Percentiles rank a stretch among this genome's conserved stretches.
Conservation (phyloP, 1,140 invertebrate species). For the Drosophila pectinifera region DNA sequence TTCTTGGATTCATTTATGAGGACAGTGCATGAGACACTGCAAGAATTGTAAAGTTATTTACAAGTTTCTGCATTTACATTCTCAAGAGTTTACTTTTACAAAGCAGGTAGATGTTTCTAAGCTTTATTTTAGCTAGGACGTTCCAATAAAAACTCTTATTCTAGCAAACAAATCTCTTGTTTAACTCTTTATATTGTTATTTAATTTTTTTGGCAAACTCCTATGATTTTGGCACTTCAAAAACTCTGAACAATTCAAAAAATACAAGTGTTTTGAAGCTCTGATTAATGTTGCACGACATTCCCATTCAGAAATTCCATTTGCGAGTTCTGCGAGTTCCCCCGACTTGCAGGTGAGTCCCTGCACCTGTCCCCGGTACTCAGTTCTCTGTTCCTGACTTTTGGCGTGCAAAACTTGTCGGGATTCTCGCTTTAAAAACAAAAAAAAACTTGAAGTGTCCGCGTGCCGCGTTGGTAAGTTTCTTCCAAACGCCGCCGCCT, state of each 20-base stretch:
- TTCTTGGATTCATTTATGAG: slow-evolving; percentile 1
- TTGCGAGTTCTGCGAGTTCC: background rate
- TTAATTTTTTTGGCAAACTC: background rate
- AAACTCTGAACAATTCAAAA: background rate
- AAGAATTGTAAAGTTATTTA: background rate
- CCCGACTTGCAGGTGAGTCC: background rate
- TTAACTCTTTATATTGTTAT: background rate
- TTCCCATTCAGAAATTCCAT: background rate
- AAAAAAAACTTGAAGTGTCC: slow-evolving; percentile 20
- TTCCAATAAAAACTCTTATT: too few relatives aligned
- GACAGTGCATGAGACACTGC: background rate
- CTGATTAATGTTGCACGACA: background rate
- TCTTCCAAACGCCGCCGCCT: slow-evolving; percentile 8
- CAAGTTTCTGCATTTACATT: background rate
- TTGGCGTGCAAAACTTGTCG: slow-evolving; percentile 38
- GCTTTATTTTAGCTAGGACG: background rate
- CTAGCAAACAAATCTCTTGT: too few relatives aligned
- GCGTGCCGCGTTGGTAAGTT: slow-evolving; percentile 53
- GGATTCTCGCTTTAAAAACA: slow-evolving; percentile 15
- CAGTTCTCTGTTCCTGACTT: slow-evolving; percentile 6
- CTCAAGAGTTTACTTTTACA: background rate
- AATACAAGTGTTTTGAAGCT: background rate
- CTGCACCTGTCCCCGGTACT: too few relatives aligned
- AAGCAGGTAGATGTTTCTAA: background rate
- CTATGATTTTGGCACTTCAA: background rate